Conservation (phyloP, 2,888 invertebrate genomes). For the Archips xylosteana region DNA sequence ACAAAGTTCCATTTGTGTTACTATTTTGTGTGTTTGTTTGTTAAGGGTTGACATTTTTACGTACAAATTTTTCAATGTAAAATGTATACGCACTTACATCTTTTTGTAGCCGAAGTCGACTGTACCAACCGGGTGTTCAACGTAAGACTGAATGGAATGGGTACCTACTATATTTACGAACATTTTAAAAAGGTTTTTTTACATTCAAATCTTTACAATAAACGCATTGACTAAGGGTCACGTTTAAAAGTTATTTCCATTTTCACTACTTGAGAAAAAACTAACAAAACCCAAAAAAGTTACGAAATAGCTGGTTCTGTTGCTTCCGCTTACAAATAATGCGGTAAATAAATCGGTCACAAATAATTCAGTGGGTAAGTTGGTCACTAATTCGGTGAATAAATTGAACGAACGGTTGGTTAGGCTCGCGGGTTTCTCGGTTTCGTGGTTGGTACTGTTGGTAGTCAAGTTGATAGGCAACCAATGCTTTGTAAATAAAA, state of each 20-base stretch:
- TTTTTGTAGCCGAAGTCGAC: no score
- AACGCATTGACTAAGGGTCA: background rate
- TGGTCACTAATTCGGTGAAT: constrained; percentile 24
- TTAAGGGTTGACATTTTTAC: no score
- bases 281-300: constrained; percentile 9
- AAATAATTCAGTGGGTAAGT: constrained; percentile 24
- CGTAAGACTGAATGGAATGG: background rate
- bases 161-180: background rate
- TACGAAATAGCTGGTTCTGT: constrained; percentile 1
- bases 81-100: no score
- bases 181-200: background rate
- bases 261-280: background rate
- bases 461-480: background rate
- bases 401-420: constrained; percentile 29
- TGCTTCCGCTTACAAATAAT: constrained; percentile 27
- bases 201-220: background rate
- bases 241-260: background rate
- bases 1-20: no score
- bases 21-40: no score
- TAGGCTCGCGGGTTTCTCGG: constrained; percentile 20
- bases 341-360: constrained; percentile 24
- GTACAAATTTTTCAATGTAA: no score
- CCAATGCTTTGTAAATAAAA: background rate
- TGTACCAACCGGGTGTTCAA: no score
- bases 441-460: constrained; percentile 15